phyloP scores from a whole-genome alignment of 2,888 invertebrate genomes.

The Pyrrhopygopsis socrates region DNA sequence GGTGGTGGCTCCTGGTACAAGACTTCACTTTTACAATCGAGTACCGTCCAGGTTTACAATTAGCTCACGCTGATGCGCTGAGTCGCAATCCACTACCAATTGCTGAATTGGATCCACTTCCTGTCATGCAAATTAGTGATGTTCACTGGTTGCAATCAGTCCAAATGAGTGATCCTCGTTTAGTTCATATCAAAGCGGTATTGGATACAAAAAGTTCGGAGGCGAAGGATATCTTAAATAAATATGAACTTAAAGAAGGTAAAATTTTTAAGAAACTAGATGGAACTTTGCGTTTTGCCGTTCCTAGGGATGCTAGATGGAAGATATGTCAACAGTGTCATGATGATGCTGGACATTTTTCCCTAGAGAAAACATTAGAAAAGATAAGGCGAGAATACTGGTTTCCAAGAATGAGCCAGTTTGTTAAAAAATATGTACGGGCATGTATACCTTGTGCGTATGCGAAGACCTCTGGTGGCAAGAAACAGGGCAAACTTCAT shows the following conservation, averaged over 20 bases:
- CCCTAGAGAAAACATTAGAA: conserved; percentile 42
- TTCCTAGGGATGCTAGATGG: conserved; percentile 19
- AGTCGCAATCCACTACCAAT: conserved; percentile 30
- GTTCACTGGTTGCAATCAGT: conserved; percentile 29
- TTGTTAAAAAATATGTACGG: conserved; percentile 51
- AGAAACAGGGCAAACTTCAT: not conserved
- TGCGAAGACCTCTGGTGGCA: conserved; percentile 27
- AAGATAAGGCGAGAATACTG: conserved; percentile 25
- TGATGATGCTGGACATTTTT: conserved; percentile 57
- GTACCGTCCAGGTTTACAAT: conserved; percentile 32
- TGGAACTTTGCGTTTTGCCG: not conserved
- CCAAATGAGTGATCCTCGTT: conserved; percentile 29
- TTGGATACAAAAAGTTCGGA: not conserved
- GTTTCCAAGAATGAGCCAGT: conserved; percentile 43
- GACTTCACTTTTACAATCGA: conserved; percentile 48
- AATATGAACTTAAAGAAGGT: conserved; percentile 9
- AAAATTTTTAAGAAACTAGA: not conserved
- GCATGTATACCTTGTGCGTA: conserved; percentile 60
- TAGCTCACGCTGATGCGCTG: conserved; percentile 33
- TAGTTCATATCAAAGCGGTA: conserved; percentile 19
- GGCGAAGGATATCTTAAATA: conserved; percentile 9
- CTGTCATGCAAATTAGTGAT: conserved; percentile 6
- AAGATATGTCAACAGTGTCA: conserved; percentile 26
- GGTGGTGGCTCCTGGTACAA: conserved; percentile 59
- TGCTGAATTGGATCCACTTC: not conserved